Conservation (phyloP, 2,113 vertebrate genomes). For the Oreochromis niloticus region DNA sequence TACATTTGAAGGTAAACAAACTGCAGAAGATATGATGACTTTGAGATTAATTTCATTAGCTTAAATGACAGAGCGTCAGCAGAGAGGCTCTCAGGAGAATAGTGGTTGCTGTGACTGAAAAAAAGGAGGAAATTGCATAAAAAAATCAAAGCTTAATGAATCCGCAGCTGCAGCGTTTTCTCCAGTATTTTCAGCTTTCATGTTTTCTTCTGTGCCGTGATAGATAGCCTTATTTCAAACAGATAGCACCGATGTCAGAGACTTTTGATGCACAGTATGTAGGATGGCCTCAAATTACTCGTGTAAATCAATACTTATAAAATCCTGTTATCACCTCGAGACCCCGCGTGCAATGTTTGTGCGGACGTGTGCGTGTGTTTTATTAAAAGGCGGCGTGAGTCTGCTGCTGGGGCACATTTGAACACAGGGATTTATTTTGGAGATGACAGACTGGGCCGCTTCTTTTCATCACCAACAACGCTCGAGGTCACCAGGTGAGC, state of each 20-base stretch:
- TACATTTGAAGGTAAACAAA: neutral
- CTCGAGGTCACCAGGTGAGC: conserved; percentile 1
- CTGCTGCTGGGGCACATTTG: conserved; percentile 36
- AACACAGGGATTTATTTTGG: conserved; percentile 11
- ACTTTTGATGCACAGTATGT: conserved; percentile 41
- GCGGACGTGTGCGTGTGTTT: neutral
- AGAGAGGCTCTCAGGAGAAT: neutral
- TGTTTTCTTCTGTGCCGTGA: conserved; percentile 8
- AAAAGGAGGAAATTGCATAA: neutral
- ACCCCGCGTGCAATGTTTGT: conserved; percentile 28
- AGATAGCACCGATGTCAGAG: conserved; percentile 37
- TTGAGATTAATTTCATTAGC: neutral
- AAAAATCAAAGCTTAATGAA: conserved; percentile 15
- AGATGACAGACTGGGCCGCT: conserved; percentile 24
- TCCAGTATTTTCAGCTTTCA: neutral
- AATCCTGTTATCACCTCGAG: conserved; percentile 55
- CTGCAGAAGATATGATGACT: conserved; percentile 10
- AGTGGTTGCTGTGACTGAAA: neutral
- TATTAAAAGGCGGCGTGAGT: conserved; percentile 37
- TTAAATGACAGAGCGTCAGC: neutral
- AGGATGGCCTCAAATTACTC: conserved; percentile 43
- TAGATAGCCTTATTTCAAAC: conserved; percentile 36
- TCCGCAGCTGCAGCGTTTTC: neutral
- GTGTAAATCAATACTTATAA: conserved; percentile 64
- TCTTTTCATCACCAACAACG: conserved; percentile 14